A percentile compares a stretch with the other conserved stretches of the same genome.
Conservation (phyloP, 2,888 invertebrate species). For the Athalia circularis region DNA sequence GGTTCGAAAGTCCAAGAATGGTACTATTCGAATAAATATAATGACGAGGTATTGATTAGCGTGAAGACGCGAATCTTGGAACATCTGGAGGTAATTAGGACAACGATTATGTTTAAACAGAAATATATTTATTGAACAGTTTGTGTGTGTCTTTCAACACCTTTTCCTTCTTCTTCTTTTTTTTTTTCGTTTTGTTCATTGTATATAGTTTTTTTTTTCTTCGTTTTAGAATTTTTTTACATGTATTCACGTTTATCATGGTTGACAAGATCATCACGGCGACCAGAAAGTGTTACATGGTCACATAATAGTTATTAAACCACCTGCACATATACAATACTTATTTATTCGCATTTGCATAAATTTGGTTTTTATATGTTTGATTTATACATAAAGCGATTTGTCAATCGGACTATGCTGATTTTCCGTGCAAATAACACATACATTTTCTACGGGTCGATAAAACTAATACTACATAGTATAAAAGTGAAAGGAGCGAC, state of each 20-base stretch:
- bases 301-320: not conserved
- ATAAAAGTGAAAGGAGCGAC: slow-evolving; percentile 31
- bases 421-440: no score
- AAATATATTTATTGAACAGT: slow-evolving; percentile 40
- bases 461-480: slow-evolving; percentile 7
- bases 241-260: not conserved
- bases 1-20: not conserved
- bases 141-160: not conserved
- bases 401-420: no score
- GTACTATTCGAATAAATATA: not conserved
- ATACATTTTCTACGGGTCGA: not conserved
- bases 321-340: not conserved
- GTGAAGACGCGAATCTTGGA: not conserved
- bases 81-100: not conserved
- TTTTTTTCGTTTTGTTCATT: not conserved
- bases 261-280: no score
- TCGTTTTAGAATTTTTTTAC: not conserved
- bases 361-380: no score
- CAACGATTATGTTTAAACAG: slow-evolving; percentile 22
- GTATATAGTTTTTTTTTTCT: slow-evolving; percentile 4
- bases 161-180: not conserved
- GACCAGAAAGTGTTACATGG: not conserved
- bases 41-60: not conserved
- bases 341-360: no score
- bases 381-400: no score